A percentile compares a stretch with the other conserved stretches of the same genome.
Conservation (phyloP, 2,797 vertebrate species). For the Clarias platycephalus region DNA sequence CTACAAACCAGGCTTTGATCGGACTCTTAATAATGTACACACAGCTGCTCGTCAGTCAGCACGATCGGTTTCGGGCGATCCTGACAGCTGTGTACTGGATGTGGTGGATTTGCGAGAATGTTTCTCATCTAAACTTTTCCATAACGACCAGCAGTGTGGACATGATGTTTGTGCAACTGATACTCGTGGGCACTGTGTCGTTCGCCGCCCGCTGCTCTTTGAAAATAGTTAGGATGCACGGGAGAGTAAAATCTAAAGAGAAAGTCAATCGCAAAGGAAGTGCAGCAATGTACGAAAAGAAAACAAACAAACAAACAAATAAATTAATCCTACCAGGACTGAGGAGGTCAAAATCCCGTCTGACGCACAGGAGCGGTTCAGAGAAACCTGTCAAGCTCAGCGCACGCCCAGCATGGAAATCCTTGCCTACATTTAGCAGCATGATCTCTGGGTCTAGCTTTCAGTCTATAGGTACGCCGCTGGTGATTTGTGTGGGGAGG, state of each 20-base stretch:
- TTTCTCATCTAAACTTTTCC: slow-evolving; percentile 62
- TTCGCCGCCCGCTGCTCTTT: slow-evolving; percentile 57
- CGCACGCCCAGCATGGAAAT: slow-evolving; percentile 5
- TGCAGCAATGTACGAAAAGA: slow-evolving; percentile 43
- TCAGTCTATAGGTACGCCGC: background rate
- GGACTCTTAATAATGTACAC: slow-evolving; percentile 48
- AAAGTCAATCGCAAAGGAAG: slow-evolving; percentile 66
- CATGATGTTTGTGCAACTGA: slow-evolving; percentile 64
- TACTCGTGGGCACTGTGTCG: slow-evolving; percentile 63
- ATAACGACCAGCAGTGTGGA: slow-evolving; percentile 59
- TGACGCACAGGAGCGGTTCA: background rate
- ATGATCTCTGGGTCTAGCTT: slow-evolving; percentile 6
- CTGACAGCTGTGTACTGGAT: slow-evolving; percentile 54
- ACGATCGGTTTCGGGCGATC: slow-evolving; percentile 39
- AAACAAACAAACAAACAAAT: slow-evolving; percentile 14
- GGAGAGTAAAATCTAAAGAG: slow-evolving; percentile 40
- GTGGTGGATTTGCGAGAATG: slow-evolving; percentile 16
- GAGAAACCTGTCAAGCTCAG: slow-evolving; percentile 6
- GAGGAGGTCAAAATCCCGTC: slow-evolving; percentile 9
- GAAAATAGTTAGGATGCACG: slow-evolving; percentile 66
- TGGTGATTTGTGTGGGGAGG: background rate
- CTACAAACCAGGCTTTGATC: slow-evolving; percentile 54
- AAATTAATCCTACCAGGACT: slow-evolving; percentile 4
- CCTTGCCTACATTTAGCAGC: slow-evolving; percentile 6
- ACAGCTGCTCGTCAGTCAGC: slow-evolving; percentile 55